Base-by-base conservation (phyloP, 2,113 vertebrate genomes). In the Charadrius vociferus region DNA sequence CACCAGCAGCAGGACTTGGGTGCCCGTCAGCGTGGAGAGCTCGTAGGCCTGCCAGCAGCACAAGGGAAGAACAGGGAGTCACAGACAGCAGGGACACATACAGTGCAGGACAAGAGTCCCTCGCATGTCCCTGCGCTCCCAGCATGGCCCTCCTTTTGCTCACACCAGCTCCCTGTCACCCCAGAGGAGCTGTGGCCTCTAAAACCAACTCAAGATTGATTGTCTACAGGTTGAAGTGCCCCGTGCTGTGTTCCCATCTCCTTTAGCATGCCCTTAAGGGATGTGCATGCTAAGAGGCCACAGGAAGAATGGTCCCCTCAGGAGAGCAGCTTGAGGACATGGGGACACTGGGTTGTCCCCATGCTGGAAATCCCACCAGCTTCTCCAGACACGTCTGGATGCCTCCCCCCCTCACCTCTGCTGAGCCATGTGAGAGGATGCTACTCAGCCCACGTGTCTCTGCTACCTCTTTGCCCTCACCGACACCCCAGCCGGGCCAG, bases 21-120 rank as follows among this genome's bases (percentile, higher is more conserved):
- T 99, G 86, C 99, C 99, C 1, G 99, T 99, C 98, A 99, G 98
- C 3, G 99, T 99, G 97, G 99, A 99, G 86, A 99, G 99, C 93
- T 99, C 99, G 13, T 99, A 99, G 30, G 99, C 99, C 99, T 99
- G 92, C 53, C 71, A 80, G 78, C 12, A 56, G 63, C 62, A 86
- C n/a, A 73, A 59, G 34, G 29, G 29, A 74, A 78, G 29, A 83
- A 72, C 16, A 29, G 26, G 49, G 58, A 72, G 71, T 92, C 74
- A 92, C 43, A 16, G 13, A 14, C 4, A 8, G 73, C 49, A 79
- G 26, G 17, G 45, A 74, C 58, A 17, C 15, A 1, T 1, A 62
- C 7, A 24, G 30, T 0, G 12, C 14, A 29, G 41, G 41, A 62
- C 34, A 24, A 36, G 27, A 22, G 26, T 14, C 37, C 30, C 66